These are phyloP conservation scores for Dicrurus megarhynchus DNA, from an alignment of 2,113 vertebrate genomes.

Conservation along the genomic window DNA sequence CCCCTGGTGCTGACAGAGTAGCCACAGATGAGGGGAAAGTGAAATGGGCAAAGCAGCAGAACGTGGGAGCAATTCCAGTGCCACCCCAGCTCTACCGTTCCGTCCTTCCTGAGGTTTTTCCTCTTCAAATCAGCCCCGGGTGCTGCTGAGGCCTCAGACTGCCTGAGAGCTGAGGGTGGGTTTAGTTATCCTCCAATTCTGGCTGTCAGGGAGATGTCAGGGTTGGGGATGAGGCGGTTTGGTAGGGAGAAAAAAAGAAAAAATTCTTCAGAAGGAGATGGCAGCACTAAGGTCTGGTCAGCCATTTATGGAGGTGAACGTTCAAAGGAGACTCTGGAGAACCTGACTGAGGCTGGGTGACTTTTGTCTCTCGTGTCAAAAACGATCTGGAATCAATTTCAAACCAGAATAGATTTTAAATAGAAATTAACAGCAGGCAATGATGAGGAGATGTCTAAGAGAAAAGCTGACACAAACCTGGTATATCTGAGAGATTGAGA, in stretches of 20 bases:
- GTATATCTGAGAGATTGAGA: background rate
- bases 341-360: background rate
- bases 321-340: background rate
- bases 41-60: background rate
- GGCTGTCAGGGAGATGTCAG: background rate
- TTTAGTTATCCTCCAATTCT: background rate
- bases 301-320: accelerated
- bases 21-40: background rate
- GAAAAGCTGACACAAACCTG: background rate
- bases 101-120: background rate
- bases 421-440: background rate
- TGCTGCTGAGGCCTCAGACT: background rate
- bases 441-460: background rate
- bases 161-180: background rate
- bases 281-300: background rate
- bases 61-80: background rate
- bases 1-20: background rate
- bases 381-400: background rate
- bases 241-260: background rate
- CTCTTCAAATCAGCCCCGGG: background rate
- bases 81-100: background rate
- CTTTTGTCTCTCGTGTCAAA: background rate
- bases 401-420: background rate
- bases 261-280: background rate
- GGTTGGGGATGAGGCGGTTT: background rate